Base-by-base conservation (phyloP, 2,888 invertebrate genomes). In the Troides aeacus region DNA sequence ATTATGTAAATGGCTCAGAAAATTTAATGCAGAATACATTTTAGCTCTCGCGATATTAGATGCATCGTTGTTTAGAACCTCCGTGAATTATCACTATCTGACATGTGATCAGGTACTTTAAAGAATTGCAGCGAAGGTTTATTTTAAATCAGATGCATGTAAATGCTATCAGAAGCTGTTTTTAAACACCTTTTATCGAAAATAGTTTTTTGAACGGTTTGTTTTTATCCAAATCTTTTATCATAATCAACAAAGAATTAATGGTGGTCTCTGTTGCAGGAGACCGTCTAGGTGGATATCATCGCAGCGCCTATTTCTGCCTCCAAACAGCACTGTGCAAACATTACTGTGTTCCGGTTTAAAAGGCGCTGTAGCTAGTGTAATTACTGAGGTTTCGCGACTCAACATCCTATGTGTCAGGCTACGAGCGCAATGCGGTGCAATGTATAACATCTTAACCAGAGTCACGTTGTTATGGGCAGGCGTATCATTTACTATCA, bases 71-170 rank as follows among this genome's bases (percentile, higher is more conserved):
- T 53, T n/a, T 53, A 23, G 57, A 65, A 66, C 58, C 17, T 62
- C 30, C 58, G n/a, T 66, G 64, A 39, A 64, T 56, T 60, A 61
- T 56, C 59, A 64, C 68, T 68, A 62, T 63, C 62, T 63, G 39
- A 66, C 36, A 23, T 66, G 60, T 53, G 60, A 60, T 63, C 68
- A 50, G 30, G 59, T 50, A 17, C 30, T 63, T 64, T 68, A 68
- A 68, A 64, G 64, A 30, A 68, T 68, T 64, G 60, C 39, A 50
- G 6, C 18, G 36, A 30, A n/a, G 39, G 62, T 63, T 18, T 53
- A 36, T 23, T 66, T 23, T 50, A 60, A 59, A 60, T 60, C 39
- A 57, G 61, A 17, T 50, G 36, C 57, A 66, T 64, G 63, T 61
- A 58, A 68, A 68, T 64, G 24, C 24, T 36, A 53, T 17, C 23